These are phyloP conservation scores for Paratrypauchen microcephalus DNA, from an alignment of 2,797 vertebrate species.

Conservation along the genomic window DNA sequence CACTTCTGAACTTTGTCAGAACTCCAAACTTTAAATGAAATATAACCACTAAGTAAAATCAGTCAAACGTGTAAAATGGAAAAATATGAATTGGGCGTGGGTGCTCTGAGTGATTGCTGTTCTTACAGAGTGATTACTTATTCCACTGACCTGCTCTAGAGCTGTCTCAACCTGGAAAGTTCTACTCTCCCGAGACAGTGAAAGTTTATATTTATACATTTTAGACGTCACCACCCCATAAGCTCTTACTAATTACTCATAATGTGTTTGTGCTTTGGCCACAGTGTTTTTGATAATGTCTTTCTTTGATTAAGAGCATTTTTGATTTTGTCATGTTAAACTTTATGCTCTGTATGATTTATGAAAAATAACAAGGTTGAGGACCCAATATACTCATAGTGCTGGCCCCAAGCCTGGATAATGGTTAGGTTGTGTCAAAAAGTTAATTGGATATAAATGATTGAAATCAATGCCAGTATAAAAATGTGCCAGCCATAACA, in stretches of 20 bases:
- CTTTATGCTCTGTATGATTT: too few species aligned
- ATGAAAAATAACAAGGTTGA: background rate
- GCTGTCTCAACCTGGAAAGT: conserved; percentile 64
- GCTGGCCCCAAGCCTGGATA: background rate
- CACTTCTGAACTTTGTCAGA: background rate
- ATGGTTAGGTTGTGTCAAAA: background rate
- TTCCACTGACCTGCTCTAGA: conserved; percentile 64
- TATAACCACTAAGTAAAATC: conserved; percentile 21
- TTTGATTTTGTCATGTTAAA: background rate
- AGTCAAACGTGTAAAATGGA: background rate
- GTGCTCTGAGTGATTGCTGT: conserved; percentile 50
- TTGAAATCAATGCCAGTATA: background rate
- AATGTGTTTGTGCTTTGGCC: background rate
- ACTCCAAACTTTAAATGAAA: conserved; percentile 35
- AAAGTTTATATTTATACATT: conserved; percentile 40
- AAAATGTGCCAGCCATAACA: background rate
- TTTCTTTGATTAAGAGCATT: too few species aligned
- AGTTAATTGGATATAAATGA: background rate
- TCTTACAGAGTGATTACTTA: conserved; percentile 61
- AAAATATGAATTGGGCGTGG: conserved; percentile 46
- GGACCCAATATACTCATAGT: background rate
- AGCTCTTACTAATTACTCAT: background rate
- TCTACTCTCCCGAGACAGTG: conserved; percentile 53
- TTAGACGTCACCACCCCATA: background rate
- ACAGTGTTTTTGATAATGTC: background rate